Conservation (phyloP, 2,113 vertebrate species). For the Eptesicus fuscus region DNA sequence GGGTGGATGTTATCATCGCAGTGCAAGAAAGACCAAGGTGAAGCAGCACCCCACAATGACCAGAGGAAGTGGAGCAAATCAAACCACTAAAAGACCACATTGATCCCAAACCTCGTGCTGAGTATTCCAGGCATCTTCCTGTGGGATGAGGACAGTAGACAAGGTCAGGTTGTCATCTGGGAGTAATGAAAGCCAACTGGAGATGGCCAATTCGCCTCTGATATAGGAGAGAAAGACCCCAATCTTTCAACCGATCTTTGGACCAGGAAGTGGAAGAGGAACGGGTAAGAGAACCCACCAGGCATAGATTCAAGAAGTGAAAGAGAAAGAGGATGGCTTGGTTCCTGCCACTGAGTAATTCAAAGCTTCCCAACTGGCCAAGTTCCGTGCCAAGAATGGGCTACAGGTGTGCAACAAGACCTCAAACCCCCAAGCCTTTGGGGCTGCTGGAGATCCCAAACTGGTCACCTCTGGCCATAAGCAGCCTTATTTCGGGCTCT, state of each 20-base stretch:
- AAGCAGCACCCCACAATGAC: neutral
- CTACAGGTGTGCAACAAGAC: neutral
- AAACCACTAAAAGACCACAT: neutral
- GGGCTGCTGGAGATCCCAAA: neutral
- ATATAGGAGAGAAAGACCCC: neutral
- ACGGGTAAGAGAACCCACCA: neutral
- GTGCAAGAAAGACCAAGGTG: neutral
- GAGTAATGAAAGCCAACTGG: neutral
- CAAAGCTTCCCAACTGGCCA: neutral
- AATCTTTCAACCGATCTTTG: neutral
- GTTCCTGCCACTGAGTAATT: neutral
- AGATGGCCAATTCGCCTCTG: neutral
- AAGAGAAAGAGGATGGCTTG: slow-evolving; percentile 22
- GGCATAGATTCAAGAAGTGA: neutral
- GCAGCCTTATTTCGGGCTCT: neutral
- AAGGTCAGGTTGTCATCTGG: neutral
- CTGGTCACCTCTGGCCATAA: neutral
- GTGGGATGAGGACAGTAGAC: neutral
- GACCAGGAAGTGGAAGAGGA: neutral
- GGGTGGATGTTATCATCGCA: neutral
- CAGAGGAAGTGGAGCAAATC: neutral
- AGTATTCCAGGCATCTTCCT: neutral
- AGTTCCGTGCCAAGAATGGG: neutral
- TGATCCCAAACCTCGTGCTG: neutral
- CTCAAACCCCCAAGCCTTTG: neutral